Percentiles rank a stretch among this genome's conserved stretches.
Conservation (phyloP, 2,888 invertebrate genomes). For the Psococerastis gibbosa region DNA sequence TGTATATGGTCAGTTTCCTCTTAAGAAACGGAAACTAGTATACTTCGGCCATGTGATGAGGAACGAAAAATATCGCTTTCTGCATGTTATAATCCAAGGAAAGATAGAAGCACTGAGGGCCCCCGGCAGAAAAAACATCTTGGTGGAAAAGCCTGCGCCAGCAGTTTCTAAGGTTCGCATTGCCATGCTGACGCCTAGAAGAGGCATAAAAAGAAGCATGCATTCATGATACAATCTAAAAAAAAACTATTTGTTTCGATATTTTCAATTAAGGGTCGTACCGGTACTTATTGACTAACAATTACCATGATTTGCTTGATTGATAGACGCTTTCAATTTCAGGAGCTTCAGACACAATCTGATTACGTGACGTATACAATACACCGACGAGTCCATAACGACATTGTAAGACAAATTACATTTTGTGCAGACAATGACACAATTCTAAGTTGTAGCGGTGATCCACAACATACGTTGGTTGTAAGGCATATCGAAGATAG, state of each 20-base stretch:
- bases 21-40: too few relatives aligned
- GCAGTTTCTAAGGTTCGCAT: too few relatives aligned
- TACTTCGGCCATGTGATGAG: too few relatives aligned
- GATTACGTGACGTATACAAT: constrained; percentile 29
- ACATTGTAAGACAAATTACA: constrained; percentile 29
- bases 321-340: constrained; percentile 14
- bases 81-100: too few relatives aligned
- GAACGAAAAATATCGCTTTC: too few relatives aligned
- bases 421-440: constrained; percentile 30
- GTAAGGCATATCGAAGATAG: constrained; percentile 30
- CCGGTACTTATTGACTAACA: background rate
- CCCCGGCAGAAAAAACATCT: too few relatives aligned
- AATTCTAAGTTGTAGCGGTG: constrained; percentile 36
- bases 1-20: too few relatives aligned
- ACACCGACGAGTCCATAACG: constrained; percentile 30
- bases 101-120: too few relatives aligned
- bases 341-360: constrained; percentile 34
- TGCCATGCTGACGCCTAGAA: too few relatives aligned
- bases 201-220: too few relatives aligned
- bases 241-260: constrained; percentile 6
- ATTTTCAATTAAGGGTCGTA: background rate
- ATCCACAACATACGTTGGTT: constrained; percentile 30
- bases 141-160: too few relatives aligned
- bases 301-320: background rate
- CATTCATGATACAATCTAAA: too few relatives aligned